phyloP scores from a whole-genome alignment of 1,140 invertebrate genomes.

The Listronotus bonariensis region DNA sequence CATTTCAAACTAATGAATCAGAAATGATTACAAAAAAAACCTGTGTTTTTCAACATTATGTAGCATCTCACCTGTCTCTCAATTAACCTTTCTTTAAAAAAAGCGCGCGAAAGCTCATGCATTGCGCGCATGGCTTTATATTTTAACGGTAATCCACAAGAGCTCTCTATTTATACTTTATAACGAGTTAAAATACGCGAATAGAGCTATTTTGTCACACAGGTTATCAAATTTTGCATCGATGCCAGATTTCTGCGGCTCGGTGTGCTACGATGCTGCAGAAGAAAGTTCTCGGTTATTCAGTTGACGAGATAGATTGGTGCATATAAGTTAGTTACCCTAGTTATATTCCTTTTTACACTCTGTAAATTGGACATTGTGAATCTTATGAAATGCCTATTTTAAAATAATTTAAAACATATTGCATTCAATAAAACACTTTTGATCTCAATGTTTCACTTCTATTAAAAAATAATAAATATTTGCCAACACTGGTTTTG shows the following conservation, averaged over 20 bases:
- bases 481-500: too few relatives aligned
- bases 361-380: too few relatives aligned
- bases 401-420: too few relatives aligned
- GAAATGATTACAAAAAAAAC: constrained; percentile 2
- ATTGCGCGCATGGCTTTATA: constrained; percentile 53
- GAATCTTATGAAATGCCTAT: too few relatives aligned
- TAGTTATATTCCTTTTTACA: too few relatives aligned
- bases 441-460: too few relatives aligned
- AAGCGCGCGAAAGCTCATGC: constrained; percentile 53
- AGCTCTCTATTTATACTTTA: constrained; percentile 32
- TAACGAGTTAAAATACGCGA: constrained; percentile 43
- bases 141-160: constrained; percentile 32
- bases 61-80: constrained; percentile 47
- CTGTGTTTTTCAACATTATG: constrained; percentile 17
- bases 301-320: background rate
- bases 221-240: constrained; percentile 37
- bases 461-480: too few relatives aligned
- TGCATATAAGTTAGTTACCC: too few relatives aligned
- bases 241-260: constrained; percentile 26
- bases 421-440: too few relatives aligned
- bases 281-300: constrained; percentile 52
- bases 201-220: constrained; percentile 44
- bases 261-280: constrained; percentile 50
- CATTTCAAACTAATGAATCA: background rate
- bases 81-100: constrained; percentile 47